These are phyloP conservation scores for Heterotilapia buettikoferi DNA, from an alignment of 2,113 vertebrate genomes.

Conservation along the genomic window DNA sequence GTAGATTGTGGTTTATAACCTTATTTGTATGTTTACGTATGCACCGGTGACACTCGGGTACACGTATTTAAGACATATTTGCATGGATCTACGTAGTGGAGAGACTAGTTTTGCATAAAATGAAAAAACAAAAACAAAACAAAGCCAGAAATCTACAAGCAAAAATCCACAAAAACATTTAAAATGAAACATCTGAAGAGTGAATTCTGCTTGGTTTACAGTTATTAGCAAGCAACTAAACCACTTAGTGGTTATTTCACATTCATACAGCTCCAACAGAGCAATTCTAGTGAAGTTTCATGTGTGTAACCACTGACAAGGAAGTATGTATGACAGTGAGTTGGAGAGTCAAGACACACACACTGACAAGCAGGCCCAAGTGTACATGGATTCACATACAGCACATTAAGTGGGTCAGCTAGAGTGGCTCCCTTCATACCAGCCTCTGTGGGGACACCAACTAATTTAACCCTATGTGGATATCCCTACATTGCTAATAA, in stretches of 20 bases:
- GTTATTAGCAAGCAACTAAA: not conserved
- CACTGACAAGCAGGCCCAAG: not conserved
- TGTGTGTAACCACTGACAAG: not conserved
- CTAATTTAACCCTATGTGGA: constrained; percentile 49
- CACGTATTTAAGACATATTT: not conserved
- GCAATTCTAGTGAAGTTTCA: not conserved
- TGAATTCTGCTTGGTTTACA: not conserved
- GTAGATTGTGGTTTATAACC: not conserved
- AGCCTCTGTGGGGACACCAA: constrained; percentile 24
- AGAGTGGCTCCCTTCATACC: constrained; percentile 16
- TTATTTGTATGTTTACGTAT: not conserved
- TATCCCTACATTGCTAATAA: constrained; percentile 44
- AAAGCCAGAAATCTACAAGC: not conserved
- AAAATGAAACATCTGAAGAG: not conserved
- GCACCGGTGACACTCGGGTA: not conserved
- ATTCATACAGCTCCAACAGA: not conserved
- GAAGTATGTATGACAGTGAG: not conserved
- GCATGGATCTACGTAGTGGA: not conserved
- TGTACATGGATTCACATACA: not conserved
- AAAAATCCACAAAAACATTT: not conserved
- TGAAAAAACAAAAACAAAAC: not conserved
- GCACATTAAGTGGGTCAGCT: constrained; percentile 47
- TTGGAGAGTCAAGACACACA: not conserved
- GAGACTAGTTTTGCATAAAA: not conserved
- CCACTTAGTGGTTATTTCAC: not conserved